phyloP scores from a whole-genome alignment of 2,888 invertebrate genomes.

The Euproctis similis region DNA sequence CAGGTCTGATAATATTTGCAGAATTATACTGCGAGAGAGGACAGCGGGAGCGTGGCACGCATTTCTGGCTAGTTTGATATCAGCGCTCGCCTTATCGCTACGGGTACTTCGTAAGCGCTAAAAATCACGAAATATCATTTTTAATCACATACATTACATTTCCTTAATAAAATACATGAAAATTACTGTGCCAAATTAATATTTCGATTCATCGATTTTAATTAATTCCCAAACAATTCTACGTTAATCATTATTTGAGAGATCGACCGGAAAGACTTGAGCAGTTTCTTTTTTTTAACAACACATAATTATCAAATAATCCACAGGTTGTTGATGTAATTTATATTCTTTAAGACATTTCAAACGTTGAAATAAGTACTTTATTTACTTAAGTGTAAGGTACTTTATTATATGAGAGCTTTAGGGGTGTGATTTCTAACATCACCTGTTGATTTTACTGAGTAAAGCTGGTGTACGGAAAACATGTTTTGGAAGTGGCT shows the following conservation, averaged over 20 bases:
- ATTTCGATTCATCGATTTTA: constrained; percentile 7
- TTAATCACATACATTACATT: constrained; percentile 13
- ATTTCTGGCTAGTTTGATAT: constrained; percentile 72
- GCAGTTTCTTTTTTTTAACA: not conserved
- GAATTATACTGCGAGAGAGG: constrained; percentile 56
- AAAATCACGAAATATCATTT: constrained; percentile 37
- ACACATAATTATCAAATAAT: constrained; percentile 24
- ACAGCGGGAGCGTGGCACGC: constrained; percentile 67
- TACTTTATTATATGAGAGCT: constrained; percentile 39
- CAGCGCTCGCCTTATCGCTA: constrained; percentile 66
- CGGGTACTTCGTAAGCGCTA: constrained; percentile 40
- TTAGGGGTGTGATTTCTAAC: constrained; percentile 52
- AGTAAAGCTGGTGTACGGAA: constrained; percentile 45
- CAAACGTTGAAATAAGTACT: constrained; percentile 46
- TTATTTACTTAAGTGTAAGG: constrained; percentile 47
- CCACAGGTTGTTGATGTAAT: constrained; percentile 60
- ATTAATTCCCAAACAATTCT: not conserved
- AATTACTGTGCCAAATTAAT: not conserved
- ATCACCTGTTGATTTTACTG: constrained; percentile 67
- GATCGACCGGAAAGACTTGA: no score
- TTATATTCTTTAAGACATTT: no score
- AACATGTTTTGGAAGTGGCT: constrained; percentile 64
- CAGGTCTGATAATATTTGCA: constrained; percentile 39
- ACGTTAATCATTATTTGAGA: no score
- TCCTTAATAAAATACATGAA: not conserved